phyloP scores from a whole-genome alignment of 2,797 vertebrate species.

The Sebastes elongatus region DNA sequence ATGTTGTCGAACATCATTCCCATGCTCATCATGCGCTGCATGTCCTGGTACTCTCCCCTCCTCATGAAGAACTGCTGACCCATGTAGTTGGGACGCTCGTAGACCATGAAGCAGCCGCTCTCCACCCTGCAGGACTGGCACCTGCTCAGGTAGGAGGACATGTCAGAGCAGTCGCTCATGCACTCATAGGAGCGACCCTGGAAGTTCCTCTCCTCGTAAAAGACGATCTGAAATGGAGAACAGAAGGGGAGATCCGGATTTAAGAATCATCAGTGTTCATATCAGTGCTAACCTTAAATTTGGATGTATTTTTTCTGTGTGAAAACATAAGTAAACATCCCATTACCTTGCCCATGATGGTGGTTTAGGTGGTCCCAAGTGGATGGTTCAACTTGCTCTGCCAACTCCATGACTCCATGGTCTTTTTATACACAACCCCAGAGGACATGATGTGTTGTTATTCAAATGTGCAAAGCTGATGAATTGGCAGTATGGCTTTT shows the following conservation, averaged over 20 bases:
- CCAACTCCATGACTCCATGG: slow-evolving; percentile 59
- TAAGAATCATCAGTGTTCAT: not conserved
- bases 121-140: slow-evolving; percentile 82
- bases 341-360: slow-evolving; percentile 84
- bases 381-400: slow-evolving; percentile 77
- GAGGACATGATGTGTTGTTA: slow-evolving; percentile 78
- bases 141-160: slow-evolving; percentile 79
- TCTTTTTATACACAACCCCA: slow-evolving; percentile 80
- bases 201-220: slow-evolving; percentile 84
- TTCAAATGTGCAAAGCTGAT: slow-evolving; percentile 84
- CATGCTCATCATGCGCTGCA: slow-evolving; percentile 82
- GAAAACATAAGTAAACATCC: not conserved
- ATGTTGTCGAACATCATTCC: slow-evolving; percentile 80
- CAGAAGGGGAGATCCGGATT: not conserved
- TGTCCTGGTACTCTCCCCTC: slow-evolving; percentile 82
- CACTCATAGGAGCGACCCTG: slow-evolving; percentile 84
- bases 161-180: slow-evolving; percentile 79
- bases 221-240: slow-evolving; percentile 68
- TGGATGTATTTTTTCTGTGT: not conserved
- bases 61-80: slow-evolving; percentile 81
- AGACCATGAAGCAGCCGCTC: slow-evolving; percentile 83
- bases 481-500: slow-evolving; percentile 82
- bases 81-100: slow-evolving; percentile 79
- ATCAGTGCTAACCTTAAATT: not conserved
- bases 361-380: slow-evolving; percentile 67